A percentile compares a stretch with the other conserved stretches of the same genome.
These are phyloP conservation scores for Acanthosepion esculentum DNA, from an alignment of 2,888 invertebrate genomes.

Conservation along the genomic window DNA sequence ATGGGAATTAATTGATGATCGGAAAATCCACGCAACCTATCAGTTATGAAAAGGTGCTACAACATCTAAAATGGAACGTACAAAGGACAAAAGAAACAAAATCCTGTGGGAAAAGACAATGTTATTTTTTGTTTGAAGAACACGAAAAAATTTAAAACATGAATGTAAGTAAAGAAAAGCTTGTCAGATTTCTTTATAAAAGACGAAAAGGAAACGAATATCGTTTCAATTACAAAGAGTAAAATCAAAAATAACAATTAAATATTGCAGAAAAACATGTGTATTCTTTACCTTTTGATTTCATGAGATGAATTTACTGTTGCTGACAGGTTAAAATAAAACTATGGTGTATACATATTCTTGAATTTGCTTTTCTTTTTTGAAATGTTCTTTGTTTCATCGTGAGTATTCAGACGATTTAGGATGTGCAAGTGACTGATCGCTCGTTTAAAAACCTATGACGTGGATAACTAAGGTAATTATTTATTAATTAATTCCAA, in stretches of 20 bases:
- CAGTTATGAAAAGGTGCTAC: neutral
- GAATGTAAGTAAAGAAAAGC: neutral
- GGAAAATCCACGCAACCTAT: neutral
- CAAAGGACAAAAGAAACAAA: neutral
- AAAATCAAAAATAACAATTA: neutral
- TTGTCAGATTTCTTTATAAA: neutral
- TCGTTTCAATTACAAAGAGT: neutral
- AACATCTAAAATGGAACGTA: neutral
- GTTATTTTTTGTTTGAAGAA: neutral
- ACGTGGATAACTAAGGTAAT: too few relatives aligned
- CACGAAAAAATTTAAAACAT: neutral
- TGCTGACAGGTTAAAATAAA: neutral
- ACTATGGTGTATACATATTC: neutral
- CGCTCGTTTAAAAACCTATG: too few relatives aligned
- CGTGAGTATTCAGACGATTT: too few relatives aligned
- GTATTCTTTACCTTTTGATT: neutral
- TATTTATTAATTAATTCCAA: too few relatives aligned
- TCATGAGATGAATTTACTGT: neutral
- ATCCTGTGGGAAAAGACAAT: neutral
- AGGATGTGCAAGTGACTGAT: too few relatives aligned
- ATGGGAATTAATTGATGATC: neutral
- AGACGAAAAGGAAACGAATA: neutral
- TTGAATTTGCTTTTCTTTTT: neutral
- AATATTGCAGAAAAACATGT: neutral
- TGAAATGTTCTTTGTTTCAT: neutral